Conservation (phyloP, 2,113 vertebrate genomes). For the Lepidothrix coronata region DNA sequence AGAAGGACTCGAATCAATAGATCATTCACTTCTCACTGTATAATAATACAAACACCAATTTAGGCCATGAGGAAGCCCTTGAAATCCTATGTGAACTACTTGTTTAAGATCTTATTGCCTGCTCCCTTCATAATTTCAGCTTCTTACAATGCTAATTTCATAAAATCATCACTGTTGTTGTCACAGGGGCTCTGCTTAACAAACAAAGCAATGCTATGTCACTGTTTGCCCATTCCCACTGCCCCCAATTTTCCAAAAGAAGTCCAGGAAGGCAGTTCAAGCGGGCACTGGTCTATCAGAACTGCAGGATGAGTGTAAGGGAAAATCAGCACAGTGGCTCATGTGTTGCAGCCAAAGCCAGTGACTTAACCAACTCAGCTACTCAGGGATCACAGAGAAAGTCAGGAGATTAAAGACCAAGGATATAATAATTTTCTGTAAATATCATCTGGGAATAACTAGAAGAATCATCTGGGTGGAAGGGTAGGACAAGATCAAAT, state of each 20-base stretch:
- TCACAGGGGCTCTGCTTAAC: neutral
- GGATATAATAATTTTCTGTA: neutral
- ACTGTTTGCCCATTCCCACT: neutral
- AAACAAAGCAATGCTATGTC: neutral
- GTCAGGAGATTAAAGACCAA: neutral
- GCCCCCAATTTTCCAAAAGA: neutral
- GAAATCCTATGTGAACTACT: neutral
- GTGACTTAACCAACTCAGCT: neutral
- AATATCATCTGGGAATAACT: neutral
- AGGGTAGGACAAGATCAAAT: neutral
- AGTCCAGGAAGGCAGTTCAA: accelerated
- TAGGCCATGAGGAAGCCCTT: neutral
- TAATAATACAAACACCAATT: neutral
- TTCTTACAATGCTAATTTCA: neutral
- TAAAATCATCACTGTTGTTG: neutral
- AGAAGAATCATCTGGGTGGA: neutral
- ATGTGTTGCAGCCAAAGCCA: neutral
- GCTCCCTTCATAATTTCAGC: neutral
- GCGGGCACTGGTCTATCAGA: neutral
- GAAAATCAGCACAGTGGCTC: neutral
- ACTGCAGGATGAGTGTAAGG: neutral
- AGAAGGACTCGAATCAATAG: neutral
- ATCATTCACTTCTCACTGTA: neutral
- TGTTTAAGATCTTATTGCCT: neutral
- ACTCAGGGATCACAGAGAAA: neutral